These are phyloP conservation scores for Coptodon rendalli DNA, from an alignment of 2,113 vertebrate genomes.

Conservation along the genomic window DNA sequence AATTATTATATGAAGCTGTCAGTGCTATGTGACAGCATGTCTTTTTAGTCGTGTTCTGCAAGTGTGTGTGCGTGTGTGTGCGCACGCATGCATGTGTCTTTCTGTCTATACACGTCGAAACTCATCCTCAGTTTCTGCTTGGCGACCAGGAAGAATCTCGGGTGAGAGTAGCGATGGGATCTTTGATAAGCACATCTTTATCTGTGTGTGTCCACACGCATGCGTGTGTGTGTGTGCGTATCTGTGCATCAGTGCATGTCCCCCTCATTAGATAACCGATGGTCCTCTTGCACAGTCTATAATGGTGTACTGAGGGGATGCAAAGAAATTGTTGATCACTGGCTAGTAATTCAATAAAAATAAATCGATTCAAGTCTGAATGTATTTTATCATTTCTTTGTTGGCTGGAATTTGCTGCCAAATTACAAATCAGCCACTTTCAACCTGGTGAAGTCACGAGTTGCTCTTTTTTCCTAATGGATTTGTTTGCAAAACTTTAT, in stretches of 20 bases:
- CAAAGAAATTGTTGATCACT: conserved; percentile 31
- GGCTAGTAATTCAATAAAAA: conserved; percentile 65
- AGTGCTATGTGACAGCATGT: conserved; percentile 14
- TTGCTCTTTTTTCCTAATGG: not conserved
- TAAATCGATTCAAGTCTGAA: not conserved
- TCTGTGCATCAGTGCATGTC: conserved; percentile 60
- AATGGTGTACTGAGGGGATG: conserved; percentile 21
- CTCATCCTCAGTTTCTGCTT: not conserved
- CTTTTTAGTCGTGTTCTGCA: not conserved
- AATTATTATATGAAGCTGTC: conserved; percentile 8
- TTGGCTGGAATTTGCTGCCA: not conserved
- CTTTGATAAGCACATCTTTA: conserved; percentile 58
- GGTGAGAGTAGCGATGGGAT: conserved; percentile 11
- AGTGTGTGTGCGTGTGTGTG: conserved; percentile 13
- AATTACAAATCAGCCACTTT: not conserved
- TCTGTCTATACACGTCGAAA: not conserved
- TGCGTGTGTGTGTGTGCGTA: conserved; percentile 11
- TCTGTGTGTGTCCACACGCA: not conserved
- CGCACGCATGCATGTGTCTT: conserved; percentile 1
- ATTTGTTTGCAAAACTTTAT: conserved; percentile 24
- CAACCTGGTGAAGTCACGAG: not conserved
- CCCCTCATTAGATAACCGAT: conserved; percentile 24
- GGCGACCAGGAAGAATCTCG: conserved; percentile 18
- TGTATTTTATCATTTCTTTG: not conserved
- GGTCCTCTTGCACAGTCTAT: conserved; percentile 19